Base-by-base conservation (phyloP, 2,888 invertebrate species). In the Nasonovia ribisnigri region DNA sequence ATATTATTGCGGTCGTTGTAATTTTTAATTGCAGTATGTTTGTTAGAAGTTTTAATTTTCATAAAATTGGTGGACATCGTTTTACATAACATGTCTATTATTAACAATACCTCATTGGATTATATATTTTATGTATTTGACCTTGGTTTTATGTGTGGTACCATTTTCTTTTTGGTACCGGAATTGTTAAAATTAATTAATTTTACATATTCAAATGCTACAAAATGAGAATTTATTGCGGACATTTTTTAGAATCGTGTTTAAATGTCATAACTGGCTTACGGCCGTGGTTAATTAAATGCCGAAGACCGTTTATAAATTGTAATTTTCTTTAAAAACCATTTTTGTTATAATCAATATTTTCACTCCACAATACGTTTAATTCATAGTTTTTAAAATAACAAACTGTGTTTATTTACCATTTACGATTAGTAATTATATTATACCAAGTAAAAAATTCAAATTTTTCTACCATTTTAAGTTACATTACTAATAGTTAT, bases 111-210 rank as follows among this genome's bases (percentile, higher is more conserved):
- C n/a, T 67, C 60, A 92, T 46, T 87, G 87, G 60, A 48, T 60
- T 92, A 87, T 26, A 42, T 84, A 86, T 92, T 92, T 67, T 67
- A 77, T 88, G 48, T 92, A n/a, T 51, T 92, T 51, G 51, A 88
- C 88, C 88, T 92, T 92, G 88, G 88, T 88, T 87, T 77, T 88
- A 51, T 77, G n/a, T 60, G 88, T 88, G 77, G 92, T 88, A 92
- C 88, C 92, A 77, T 92, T 92, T 92, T 20, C 77, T 54, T 92
- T 92, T 77, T 6, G 51, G 92, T 92, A 92, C 88, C 51, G 29
- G 3, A 51, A 43, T 92, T 88, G 42, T 77, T 77, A 67, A 92
- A 92, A 43, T 92, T 92, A 88, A 88, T 92, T 88, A 88, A 92
- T 77, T 77, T 77, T 51, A 77, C 51, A 77, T 92, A 77, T 77